Evolutionary conservation across 2,888 invertebrate genomes (phyloP).

Genomic region (Vanessa cardui): DNA sequence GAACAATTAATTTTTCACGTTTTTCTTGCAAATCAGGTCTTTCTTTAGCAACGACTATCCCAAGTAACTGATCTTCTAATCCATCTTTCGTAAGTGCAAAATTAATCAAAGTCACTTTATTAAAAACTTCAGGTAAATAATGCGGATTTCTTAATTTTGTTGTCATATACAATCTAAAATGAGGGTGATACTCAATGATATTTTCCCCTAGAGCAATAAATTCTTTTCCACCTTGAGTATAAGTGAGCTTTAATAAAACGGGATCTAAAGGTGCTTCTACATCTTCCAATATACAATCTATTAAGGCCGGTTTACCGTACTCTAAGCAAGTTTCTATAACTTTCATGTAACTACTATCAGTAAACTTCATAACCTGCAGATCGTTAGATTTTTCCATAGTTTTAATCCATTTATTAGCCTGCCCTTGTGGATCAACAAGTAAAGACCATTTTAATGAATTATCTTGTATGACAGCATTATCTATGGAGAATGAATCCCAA

Average conservation of each 20-base stretch:
- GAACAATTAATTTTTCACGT: conserved; percentile 89
- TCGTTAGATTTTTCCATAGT: conserved; percentile 89
- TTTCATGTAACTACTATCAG: conserved; percentile 89
- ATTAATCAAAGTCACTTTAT: conserved; percentile 92
- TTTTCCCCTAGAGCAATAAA: conserved; percentile 91
- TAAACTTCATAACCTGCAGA: conserved; percentile 87
- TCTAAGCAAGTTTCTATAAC: conserved; percentile 88
- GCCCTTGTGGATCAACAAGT: conserved; percentile 92
- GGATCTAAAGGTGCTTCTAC: conserved; percentile 91
- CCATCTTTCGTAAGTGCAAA: conserved; percentile 92
- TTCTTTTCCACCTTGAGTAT: conserved; percentile 87
- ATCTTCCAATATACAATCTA: conserved; percentile 90
- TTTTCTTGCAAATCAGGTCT: conserved; percentile 92
- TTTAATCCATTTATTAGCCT: conserved; percentile 93
- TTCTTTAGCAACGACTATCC: conserved; percentile 93
- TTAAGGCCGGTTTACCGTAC: conserved; percentile 88
- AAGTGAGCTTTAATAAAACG: conserved; percentile 88
- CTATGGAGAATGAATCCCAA: conserved; percentile 90
- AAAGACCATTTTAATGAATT: conserved; percentile 90
- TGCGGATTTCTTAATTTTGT: conserved; percentile 93
- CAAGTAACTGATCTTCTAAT: conserved; percentile 91
- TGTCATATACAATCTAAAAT: conserved; percentile 91
- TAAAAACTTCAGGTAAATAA: conserved; percentile 92
- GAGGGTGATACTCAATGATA: conserved; percentile 88
- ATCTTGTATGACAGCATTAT: conserved; percentile 93